Percentiles rank a stretch among this genome's conserved stretches.
Evolutionary conservation across 1,140 invertebrate species (phyloP).

Genomic region (Orussus abietinus): DNA sequence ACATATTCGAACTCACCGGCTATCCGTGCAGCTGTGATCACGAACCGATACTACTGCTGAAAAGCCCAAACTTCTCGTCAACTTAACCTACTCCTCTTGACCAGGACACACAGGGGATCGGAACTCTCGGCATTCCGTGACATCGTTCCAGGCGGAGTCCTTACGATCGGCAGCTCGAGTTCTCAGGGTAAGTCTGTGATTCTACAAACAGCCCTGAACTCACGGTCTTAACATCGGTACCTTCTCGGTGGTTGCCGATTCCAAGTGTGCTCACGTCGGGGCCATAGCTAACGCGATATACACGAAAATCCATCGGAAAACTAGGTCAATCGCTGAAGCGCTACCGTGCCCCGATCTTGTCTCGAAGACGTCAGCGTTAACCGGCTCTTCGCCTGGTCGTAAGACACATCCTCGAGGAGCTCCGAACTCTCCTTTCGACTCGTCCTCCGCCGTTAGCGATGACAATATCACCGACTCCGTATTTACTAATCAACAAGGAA

Average conservation of each 20-base stretch:
- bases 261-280: slow-evolving; percentile 20
- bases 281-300: slow-evolving; percentile 15
- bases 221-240: slow-evolving; percentile 12
- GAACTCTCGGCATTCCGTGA: not conserved
- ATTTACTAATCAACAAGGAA: no score
- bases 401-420: no score
- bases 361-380: no score
- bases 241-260: slow-evolving; percentile 20
- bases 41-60: no score
- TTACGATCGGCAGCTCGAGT: no score
- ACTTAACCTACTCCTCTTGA: slow-evolving; percentile 33
- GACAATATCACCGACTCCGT: no score
- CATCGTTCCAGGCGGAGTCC: slow-evolving; percentile 4
- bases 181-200: not conserved
- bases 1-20: no score
- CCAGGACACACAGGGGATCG: slow-evolving; percentile 3
- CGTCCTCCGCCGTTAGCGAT: no score
- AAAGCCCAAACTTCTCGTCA: slow-evolving; percentile 24
- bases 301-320: slow-evolving; percentile 18
- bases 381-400: no score
- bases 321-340: slow-evolving; percentile 28
- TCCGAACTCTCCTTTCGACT: no score
- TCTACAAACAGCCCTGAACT: slow-evolving; percentile 18
- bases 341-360: not conserved
- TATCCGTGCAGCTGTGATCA: no score